Percentiles rank a stretch among this genome's conserved stretches.
These are phyloP conservation scores for Eristalis arbustorum DNA, from an alignment of 2,888 invertebrate genomes.

Conservation along the genomic window DNA sequence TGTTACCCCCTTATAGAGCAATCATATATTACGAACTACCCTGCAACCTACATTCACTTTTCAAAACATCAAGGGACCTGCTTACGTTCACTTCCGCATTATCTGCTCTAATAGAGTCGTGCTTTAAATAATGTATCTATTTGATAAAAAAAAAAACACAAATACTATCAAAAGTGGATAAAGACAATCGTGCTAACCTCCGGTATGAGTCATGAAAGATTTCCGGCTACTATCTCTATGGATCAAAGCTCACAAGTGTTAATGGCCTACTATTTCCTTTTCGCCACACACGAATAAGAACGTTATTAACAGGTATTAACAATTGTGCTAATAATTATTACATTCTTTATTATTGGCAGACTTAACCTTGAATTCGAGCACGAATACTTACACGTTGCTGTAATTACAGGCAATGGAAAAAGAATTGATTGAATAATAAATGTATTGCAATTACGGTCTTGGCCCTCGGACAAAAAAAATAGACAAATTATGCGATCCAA, in stretches of 20 bases:
- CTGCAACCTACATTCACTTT: not conserved
- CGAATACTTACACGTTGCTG: constrained; percentile 50
- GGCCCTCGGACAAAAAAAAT: constrained; percentile 47
- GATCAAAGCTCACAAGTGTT: constrained; percentile 60
- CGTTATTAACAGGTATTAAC: constrained; percentile 60
- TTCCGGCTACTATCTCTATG: constrained; percentile 50
- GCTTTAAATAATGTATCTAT: constrained; percentile 8
- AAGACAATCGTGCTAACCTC: not conserved
- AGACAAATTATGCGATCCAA: constrained; percentile 3
- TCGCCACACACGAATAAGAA: constrained; percentile 66
- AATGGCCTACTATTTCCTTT: constrained; percentile 70
- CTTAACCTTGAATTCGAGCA: constrained; percentile 64
- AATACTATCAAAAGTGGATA: constrained; percentile 17
- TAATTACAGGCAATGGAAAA: constrained; percentile 65
- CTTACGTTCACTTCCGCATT: constrained; percentile 35
- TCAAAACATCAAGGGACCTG: constrained; percentile 16
- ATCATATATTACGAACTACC: not conserved
- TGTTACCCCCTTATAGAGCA: not conserved
- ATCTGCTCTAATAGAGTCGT: not conserved
- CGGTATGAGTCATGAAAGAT: constrained; percentile 45
- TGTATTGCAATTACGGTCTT: constrained; percentile 58
- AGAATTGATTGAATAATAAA: constrained; percentile 66
- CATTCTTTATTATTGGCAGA: constrained; percentile 62
- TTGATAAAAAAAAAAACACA: not conserved
- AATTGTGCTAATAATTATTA: constrained; percentile 67